Evolutionary conservation across 1,140 invertebrate species (phyloP).

Genomic region (Eriosoma lanigerum): DNA sequence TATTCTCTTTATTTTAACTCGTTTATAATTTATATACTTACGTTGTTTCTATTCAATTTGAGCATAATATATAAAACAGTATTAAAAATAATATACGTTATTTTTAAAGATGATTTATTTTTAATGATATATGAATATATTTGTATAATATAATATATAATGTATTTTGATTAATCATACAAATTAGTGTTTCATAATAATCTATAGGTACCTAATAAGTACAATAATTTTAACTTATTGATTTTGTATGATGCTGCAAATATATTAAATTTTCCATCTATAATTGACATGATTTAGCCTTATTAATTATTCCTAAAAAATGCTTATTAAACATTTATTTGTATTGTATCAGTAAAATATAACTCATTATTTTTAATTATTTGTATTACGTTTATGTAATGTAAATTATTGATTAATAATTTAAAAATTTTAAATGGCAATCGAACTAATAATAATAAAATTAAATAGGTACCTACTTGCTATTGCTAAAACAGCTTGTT

Average conservation of each 20-base stretch:
- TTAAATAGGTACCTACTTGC: neutral
- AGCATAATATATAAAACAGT: no score
- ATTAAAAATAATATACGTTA: no score
- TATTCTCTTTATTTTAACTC: no score
- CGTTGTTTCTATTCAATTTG: no score
- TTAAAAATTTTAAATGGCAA: neutral
- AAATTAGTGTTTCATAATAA: neutral
- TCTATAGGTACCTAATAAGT: neutral
- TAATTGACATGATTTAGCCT: neutral
- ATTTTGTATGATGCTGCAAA: neutral
- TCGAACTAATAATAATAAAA: neutral
- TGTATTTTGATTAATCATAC: neutral
- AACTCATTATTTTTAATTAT: neutral
- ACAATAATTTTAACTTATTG: no score
- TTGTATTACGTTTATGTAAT: neutral
- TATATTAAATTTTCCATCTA: conserved; percentile 1
- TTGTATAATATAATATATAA: neutral
- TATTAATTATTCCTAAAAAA: neutral
- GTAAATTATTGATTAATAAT: neutral
- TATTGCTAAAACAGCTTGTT: neutral
- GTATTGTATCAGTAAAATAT: neutral
- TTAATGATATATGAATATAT: neutral
- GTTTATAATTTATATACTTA: no score
- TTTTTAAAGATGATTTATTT: no score
- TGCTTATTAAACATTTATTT: conserved; percentile 21